Percentiles rank a stretch among this genome's conserved stretches.
Conservation (phyloP, 2,797 vertebrate species). For the Anabacerthia variegaticeps region DNA sequence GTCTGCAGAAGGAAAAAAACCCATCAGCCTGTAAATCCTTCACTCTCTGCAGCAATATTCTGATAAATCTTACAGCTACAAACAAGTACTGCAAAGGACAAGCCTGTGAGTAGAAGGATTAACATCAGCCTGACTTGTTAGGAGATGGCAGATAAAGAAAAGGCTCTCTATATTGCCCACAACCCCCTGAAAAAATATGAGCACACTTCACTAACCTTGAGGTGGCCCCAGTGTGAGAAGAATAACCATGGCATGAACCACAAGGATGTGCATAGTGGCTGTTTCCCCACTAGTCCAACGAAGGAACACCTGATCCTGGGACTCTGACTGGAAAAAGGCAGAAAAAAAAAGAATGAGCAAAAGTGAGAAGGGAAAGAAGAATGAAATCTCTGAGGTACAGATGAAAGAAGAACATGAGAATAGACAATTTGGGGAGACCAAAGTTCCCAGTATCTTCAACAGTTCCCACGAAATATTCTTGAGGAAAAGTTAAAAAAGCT, state of each 20-base stretch:
- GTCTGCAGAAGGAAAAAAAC: background rate
- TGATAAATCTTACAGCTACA: background rate
- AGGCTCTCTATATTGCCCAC: background rate
- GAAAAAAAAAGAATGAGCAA: background rate
- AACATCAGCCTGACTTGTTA: background rate
- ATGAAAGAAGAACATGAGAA: background rate
- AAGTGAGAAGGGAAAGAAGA: background rate
- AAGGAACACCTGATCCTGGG: constrained; percentile 97
- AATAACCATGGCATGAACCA: constrained; percentile 99
- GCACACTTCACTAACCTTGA: constrained; percentile 71
- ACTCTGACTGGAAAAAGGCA: constrained; percentile 85
- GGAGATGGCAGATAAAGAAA: background rate
- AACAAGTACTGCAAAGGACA: background rate
- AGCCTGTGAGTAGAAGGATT: background rate
- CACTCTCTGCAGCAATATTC: background rate
- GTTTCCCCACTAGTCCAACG: constrained; percentile 96
- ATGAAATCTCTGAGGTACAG: background rate
- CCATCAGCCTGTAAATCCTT: background rate
- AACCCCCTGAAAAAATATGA: background rate
- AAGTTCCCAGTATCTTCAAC: background rate
- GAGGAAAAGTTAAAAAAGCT: background rate
- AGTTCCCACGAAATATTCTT: background rate
- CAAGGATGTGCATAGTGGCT: constrained; percentile 97
- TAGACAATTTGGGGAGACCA: background rate
- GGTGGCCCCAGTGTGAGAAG: constrained; percentile 88